Evolutionary conservation across 2,888 invertebrate species (phyloP).

Genomic region (Apomyelois bistriatella): DNA sequence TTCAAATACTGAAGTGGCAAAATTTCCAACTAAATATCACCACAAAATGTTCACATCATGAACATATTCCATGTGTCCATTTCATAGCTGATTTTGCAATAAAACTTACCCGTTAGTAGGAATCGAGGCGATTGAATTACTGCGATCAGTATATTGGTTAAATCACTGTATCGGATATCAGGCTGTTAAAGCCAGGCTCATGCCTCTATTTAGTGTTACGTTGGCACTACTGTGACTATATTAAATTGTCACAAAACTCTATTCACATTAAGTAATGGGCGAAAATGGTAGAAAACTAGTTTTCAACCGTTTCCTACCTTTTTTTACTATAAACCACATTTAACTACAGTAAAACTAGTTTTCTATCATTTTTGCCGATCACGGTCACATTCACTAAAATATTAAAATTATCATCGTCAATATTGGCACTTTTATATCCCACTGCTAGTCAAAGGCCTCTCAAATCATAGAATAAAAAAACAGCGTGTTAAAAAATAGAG

Average conservation of each 20-base stretch:
- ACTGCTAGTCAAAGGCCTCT: no score
- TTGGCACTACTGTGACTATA: background rate
- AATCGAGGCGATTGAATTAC: slow-evolving; percentile 18
- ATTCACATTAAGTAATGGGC: no score
- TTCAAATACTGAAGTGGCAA: background rate
- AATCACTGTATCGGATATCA: slow-evolving; percentile 6
- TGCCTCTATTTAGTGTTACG: background rate
- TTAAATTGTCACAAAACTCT: background rate
- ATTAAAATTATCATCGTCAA: no score
- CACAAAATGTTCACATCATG: background rate
- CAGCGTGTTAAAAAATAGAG: no score
- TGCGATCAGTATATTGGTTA: slow-evolving; percentile 13
- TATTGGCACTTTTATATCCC: no score
- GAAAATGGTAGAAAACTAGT: no score
- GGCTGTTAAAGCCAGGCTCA: background rate
- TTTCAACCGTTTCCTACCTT: no score
- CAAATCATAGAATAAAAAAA: no score
- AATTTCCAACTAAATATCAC: background rate
- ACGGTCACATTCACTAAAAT: no score
- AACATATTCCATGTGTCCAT: background rate
- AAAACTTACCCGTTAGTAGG: slow-evolving; percentile 17
- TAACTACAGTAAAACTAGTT: no score
- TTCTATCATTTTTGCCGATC: no score
- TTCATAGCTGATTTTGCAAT: slow-evolving; percentile 13
- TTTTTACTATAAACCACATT: no score